Base-by-base conservation (phyloP, 2,797 vertebrate species). In the Phataginus tricuspis region DNA sequence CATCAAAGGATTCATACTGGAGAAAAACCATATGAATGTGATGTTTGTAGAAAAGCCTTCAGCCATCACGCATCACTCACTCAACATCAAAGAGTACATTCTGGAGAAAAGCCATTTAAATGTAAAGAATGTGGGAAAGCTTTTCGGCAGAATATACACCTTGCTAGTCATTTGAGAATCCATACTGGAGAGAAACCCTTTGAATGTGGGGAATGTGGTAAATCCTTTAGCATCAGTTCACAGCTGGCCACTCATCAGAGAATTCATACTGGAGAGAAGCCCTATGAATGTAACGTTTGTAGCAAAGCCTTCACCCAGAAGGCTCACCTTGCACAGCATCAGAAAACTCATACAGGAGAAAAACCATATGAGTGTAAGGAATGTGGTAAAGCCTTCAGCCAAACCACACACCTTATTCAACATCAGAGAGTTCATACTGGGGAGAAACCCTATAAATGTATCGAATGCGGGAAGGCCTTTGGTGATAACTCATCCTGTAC, bases 41-140 rank as follows among this genome's bases (percentile, higher is more conserved):
- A 61, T 0, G 64, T 94, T 8, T 98, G 98, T 45, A 68, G 96
- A 21, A 98, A 98, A 82, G 96, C 97, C 71, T 98, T 98, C 59
- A 94, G 98, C 68, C 97, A 97, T 18, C 97, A 97, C 0, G 97
- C 98, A 0, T 97, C 98, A 0, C 97, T 98, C 21, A 98, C 98
- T 0, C 97, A 97, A 0, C 97, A 98, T 49, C 97, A 97, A 11
- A 95, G 97, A 53, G 97, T 98, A 0, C 97, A 98, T 8, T 97
- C 97, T 5, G 97, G 97, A 42, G 97, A 98, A 15, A 98, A 97
- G 66, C 98, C 98, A 27, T 98, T 98, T 23, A 88, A 92, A 5
- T 98, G 98, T 53, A 34, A 78, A 18, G 97, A 98, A 15, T 98
- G 98, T 2, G 98, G 97, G 9, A 98, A 98, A 34, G 96, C 97